phyloP scores from a whole-genome alignment of 2,113 vertebrate species.

The Anolis carolinensis region DNA sequence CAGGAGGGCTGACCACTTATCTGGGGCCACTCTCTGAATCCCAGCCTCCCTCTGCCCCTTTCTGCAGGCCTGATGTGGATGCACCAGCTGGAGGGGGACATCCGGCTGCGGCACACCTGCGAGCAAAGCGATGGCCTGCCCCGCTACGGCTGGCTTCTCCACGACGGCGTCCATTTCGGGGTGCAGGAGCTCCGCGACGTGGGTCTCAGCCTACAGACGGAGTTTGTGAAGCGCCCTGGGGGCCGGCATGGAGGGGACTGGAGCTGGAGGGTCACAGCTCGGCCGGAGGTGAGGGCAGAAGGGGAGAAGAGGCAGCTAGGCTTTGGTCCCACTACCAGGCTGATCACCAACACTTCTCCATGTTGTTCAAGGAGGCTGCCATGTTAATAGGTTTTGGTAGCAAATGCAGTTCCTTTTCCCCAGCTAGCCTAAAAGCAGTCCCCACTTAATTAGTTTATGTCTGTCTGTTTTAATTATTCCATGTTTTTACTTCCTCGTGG shows the following conservation, averaged over 20 bases:
- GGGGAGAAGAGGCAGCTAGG: neutral
- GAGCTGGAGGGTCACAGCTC: conserved; percentile 92
- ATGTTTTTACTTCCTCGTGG: neutral
- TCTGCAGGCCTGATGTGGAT: conserved; percentile 93
- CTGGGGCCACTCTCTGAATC: too few species aligned
- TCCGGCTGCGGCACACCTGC: conserved; percentile 87
- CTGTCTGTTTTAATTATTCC: too few species aligned
- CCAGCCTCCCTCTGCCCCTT: neutral
- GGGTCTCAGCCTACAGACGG: conserved; percentile 83
- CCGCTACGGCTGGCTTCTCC: conserved; percentile 90
- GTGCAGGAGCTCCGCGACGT: conserved; percentile 87
- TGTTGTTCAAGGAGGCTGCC: too few species aligned
- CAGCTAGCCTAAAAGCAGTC: too few species aligned
- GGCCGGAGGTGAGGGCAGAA: conserved; percentile 77
- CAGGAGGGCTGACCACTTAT: too few species aligned
- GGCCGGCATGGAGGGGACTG: conserved; percentile 93
- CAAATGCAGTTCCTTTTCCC: too few species aligned
- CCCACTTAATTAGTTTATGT: too few species aligned
- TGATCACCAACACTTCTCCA: too few species aligned
- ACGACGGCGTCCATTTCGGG: conserved; percentile 90
- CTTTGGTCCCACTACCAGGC: too few species aligned
- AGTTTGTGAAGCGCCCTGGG: conserved; percentile 89
- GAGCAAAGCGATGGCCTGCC: conserved; percentile 86
- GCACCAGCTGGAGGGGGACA: conserved; percentile 77
- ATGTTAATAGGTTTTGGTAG: too few species aligned